Conservation (phyloP, 92 coral and sea anemone genomes). For the Bergia sp. region DNA sequence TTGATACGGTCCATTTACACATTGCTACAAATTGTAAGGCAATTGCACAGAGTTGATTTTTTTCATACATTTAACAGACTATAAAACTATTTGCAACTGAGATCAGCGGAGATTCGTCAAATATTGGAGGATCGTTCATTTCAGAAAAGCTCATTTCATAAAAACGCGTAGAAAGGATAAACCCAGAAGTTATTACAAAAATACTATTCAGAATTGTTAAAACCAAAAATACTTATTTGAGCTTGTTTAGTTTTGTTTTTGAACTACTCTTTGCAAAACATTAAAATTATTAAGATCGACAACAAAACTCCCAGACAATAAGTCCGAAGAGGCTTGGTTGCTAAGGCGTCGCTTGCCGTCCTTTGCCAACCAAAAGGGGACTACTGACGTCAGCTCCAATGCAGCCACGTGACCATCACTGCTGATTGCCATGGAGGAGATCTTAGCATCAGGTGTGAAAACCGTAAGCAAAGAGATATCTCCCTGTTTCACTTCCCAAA, state of each 20-base stretch:
- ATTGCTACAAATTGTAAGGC: too few relatives aligned
- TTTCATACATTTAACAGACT: too few relatives aligned
- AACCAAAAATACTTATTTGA: too few relatives aligned
- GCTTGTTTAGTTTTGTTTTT: neutral
- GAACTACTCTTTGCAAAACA: neutral
- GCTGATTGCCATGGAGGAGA: constrained; percentile 79
- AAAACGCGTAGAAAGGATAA: too few relatives aligned
- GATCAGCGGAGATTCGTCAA: too few relatives aligned
- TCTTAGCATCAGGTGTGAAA: constrained; percentile 82
- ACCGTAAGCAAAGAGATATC: constrained; percentile 46
- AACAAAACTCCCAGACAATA: constrained; percentile 22
- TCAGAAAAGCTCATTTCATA: too few relatives aligned
- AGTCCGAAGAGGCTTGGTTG: constrained; percentile 4
- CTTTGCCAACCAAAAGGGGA: constrained; percentile 60
- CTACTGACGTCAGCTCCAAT: constrained; percentile 68
- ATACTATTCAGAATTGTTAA: too few relatives aligned
- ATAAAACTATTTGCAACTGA: too few relatives aligned
- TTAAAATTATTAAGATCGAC: constrained; percentile 11
- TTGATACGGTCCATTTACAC: too few relatives aligned
- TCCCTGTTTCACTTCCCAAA: constrained; percentile 57
- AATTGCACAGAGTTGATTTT: too few relatives aligned
- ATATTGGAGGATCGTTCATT: too few relatives aligned
- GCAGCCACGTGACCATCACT: constrained; percentile 67
- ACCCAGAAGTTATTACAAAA: too few relatives aligned
- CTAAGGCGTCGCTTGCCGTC: constrained; percentile 34